Percentiles rank a stretch among this genome's conserved stretches.
Evolutionary conservation across 1,140 invertebrate species (phyloP).

Genomic region (Varroa destructor): DNA sequence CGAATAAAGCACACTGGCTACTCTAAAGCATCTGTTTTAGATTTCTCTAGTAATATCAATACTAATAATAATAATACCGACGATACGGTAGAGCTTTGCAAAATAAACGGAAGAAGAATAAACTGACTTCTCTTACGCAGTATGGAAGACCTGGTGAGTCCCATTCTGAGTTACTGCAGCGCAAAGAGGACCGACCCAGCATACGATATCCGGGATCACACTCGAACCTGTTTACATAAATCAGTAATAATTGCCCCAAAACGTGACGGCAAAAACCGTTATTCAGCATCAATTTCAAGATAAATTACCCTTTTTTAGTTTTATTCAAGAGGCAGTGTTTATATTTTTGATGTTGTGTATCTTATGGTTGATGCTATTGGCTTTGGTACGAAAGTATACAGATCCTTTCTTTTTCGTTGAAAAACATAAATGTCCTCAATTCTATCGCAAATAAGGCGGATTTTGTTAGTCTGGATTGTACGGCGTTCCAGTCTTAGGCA

Average conservation of each 20-base stretch:
- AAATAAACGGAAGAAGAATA: too few species aligned
- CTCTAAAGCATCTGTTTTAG: too few species aligned
- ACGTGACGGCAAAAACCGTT: neutral
- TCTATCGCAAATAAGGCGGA: too few species aligned
- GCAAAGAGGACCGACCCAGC: neutral
- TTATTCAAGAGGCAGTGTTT: neutral
- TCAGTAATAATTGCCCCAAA: neutral
- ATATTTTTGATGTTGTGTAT: neutral
- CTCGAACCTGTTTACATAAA: neutral
- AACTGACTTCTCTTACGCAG: neutral
- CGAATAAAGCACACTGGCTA: too few species aligned
- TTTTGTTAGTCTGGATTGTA: too few species aligned
- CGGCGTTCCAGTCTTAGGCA: too few species aligned
- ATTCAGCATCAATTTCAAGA: neutral
- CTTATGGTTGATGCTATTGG: neutral
- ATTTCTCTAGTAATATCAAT: neutral
- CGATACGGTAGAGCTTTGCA: too few species aligned
- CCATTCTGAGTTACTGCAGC: slow-evolving; percentile 13
- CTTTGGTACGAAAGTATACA: neutral
- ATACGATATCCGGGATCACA: slow-evolving; percentile 16
- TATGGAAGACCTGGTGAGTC: slow-evolving; percentile 18
- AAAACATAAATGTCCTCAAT: too few species aligned
- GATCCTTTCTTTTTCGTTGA: neutral
- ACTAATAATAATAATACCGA: too few species aligned
- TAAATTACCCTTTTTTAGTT: neutral